Base-by-base conservation (phyloP, 2,113 vertebrate species). In the Pseudolaguvia tuberculata region DNA sequence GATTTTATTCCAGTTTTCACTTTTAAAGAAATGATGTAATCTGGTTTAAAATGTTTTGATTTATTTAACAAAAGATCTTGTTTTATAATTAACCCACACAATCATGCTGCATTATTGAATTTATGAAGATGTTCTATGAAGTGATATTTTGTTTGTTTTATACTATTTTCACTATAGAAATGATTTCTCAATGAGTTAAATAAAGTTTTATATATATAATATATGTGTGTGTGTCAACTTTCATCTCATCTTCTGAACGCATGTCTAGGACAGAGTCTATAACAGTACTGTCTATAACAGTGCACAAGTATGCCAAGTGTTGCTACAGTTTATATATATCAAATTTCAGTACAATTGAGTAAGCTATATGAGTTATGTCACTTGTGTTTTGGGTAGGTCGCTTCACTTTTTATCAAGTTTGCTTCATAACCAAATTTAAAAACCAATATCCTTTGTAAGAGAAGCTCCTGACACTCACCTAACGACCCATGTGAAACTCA, bases 381-480 rank as follows among this genome's bases (percentile, higher is more conserved):
- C 42, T 31, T 23, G 5, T 2, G 17, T 45, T 48, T 17, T 62
- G 1, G 51, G 65, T 53, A 70, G 17, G 25, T 11, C n/a, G 11
- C 52, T 53, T 53, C 15, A 76, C 56, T 21, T 50, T 61, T 29
- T 47, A 42, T 35, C 31, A 48, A 52, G 21, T 15, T 21, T 14
- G 27, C 21, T 25, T 1, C 51, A 51, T 35, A 4, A 5, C 10
- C 21, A 29, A 55, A 9, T 52, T 21, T 76, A 66, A 62, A 61
- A 76, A 23, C 2, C 51, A 62, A 76, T 70, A 76, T 31, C 47
- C 56, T 53, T 11, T 20, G 66, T 79, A 75, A 79, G 52, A 75
- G 57, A 66, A 75, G 39, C 66, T 56, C 25, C 50, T 42, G 23
- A 29, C 39, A 48, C 31, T 70, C 31, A 70, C 7, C 67, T 21